These are phyloP conservation scores for Cepaea nemoralis DNA, from an alignment of 1,140 invertebrate species.

Conservation along the genomic window DNA sequence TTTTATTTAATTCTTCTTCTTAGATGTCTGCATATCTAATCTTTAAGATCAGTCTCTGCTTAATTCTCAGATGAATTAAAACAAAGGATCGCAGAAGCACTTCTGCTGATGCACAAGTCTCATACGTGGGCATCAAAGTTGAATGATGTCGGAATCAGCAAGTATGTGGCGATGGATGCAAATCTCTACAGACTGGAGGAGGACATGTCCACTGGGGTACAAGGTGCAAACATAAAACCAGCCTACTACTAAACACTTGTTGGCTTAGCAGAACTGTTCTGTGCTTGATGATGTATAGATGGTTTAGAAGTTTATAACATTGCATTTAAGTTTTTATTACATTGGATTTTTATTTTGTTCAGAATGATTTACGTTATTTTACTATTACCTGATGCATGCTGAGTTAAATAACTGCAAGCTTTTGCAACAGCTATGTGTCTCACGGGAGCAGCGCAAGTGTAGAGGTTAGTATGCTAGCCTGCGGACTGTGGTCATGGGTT, in stretches of 20 bases:
- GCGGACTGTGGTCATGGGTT: too few species aligned
- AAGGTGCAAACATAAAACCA: constrained; percentile 18
- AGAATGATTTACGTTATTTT: too few species aligned
- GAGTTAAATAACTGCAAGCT: too few species aligned
- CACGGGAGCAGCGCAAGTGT: too few species aligned
- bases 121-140: background rate
- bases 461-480: too few species aligned
- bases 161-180: background rate
- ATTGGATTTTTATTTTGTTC: too few species aligned
- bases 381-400: too few species aligned
- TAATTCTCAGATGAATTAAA: constrained; percentile 9
- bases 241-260: constrained; percentile 23
- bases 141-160: constrained; percentile 1
- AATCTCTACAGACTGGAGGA: constrained; percentile 25
- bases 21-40: too few species aligned
- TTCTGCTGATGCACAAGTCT: constrained; percentile 2
- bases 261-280: background rate
- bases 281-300: background rate
- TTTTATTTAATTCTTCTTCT: too few species aligned
- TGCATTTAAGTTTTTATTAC: too few species aligned
- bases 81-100: constrained; percentile 4
- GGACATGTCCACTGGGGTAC: background rate
- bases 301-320: background rate
- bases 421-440: too few species aligned
- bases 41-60: background rate